Evolutionary conservation across 2,113 vertebrate genomes (phyloP).

Genomic region (Neomonachus schauinslandi): DNA sequence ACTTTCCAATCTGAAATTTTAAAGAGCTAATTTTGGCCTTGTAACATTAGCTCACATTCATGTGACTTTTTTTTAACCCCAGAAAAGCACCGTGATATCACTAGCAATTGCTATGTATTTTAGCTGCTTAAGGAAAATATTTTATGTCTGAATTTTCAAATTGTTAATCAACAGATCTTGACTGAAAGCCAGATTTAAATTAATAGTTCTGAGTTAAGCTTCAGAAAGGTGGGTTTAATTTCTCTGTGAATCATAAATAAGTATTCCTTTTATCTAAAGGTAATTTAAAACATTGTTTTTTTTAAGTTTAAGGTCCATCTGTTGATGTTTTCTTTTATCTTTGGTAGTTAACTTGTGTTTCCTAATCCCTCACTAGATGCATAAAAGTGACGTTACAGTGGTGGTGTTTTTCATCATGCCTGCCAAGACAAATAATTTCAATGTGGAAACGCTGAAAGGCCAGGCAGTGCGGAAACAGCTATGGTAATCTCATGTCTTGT

Average conservation of each 20-base stretch:
- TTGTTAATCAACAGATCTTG: background rate
- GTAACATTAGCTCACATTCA: background rate
- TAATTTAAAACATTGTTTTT: background rate
- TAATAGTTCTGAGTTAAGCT: background rate
- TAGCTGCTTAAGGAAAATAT: background rate
- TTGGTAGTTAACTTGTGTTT: constrained; percentile 34
- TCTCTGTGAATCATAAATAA: background rate
- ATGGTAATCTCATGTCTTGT: constrained; percentile 87
- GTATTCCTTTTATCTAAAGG: background rate
- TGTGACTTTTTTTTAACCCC: background rate
- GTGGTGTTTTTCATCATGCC: constrained; percentile 99
- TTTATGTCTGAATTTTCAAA: constrained; percentile 3
- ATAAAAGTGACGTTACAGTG: constrained; percentile 93
- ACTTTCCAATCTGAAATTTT: constrained; percentile 33
- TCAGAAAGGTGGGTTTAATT: background rate
- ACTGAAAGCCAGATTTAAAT: background rate
- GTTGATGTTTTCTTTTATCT: background rate
- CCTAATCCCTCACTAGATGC: constrained; percentile 87
- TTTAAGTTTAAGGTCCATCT: background rate
- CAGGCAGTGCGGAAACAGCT: constrained; percentile 98
- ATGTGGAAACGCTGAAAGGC: constrained; percentile 97
- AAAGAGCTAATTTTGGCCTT: background rate
- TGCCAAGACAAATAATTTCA: constrained; percentile 98
- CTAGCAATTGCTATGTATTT: background rate
- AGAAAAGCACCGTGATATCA: background rate